Evolutionary conservation across 1,140 invertebrate genomes (phyloP), one percentile per base, ranked within the genome.

Genomic region (Araneus ventricosus): DNA sequence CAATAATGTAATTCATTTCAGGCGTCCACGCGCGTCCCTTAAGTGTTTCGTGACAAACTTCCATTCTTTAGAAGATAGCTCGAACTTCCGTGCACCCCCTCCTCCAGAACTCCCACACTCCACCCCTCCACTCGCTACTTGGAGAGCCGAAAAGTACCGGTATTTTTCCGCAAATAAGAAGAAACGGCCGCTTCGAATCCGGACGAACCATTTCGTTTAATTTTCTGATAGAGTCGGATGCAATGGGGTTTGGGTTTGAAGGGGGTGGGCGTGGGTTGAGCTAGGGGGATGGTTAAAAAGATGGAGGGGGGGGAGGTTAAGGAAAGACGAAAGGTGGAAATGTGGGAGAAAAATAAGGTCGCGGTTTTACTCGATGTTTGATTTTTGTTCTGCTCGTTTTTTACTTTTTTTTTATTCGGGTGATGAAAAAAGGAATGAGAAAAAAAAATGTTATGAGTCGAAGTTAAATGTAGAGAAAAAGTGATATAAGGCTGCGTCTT

Each of bases 1-100:
- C 70, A 90, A 90, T 79, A 90, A 90, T 37, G 67, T 80, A 75
- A 79, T 79, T 75, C 63, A 27, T 90, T 79, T 79, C 70, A 34
- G 30, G 67, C n/a, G n/a, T 57, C 67, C 27, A 1, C 70, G 37
- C 24, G 67, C 67, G 67, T 79, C 70, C 39, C 41, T 63, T 91
- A 91, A 91, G 89, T 91, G 89, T 91, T 91, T 91, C 89, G 89
- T 91, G 89, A 91, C 89, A 84, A 91, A 91, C 89, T 84, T 61
- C 41, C 89, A 91, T 91, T 91, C 89, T 82, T 91, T 91, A 91
- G 34, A 34, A 63, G 80, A 84, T 67, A 37, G 57, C 70, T 84
- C 89, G 79, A 91, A 91, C 89, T 84, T 84, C 37, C 52, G 39
- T 84, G 89, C 70, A 14, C 39, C 30, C 20, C 7, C 67, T 37